These are phyloP conservation scores for Sarcophaga carnaria DNA, from an alignment of 2,888 invertebrate genomes.

Conservation along the genomic window DNA sequence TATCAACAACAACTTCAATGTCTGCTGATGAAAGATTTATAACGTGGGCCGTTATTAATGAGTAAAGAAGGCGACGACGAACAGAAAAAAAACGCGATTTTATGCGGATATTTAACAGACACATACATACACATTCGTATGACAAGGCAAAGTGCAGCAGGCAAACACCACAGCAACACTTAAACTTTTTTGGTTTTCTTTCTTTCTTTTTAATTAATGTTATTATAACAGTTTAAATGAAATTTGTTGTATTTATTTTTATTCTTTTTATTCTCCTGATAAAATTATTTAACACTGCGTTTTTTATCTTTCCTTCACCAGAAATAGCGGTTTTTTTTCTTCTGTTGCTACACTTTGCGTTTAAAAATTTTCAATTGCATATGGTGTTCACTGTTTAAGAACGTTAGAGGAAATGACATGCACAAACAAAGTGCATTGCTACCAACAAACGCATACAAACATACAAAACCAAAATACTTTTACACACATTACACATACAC, in stretches of 20 bases:
- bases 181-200: constrained; percentile 26
- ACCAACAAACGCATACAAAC: constrained; percentile 53
- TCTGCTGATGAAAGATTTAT: constrained; percentile 67
- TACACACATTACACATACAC: neutral
- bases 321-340: constrained; percentile 7
- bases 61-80: constrained; percentile 48
- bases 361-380: constrained; percentile 17
- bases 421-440: constrained; percentile 65
- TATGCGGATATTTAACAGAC: constrained; percentile 65
- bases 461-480: neutral
- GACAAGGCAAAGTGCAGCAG: constrained; percentile 33
- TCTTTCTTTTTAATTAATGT: too few relatives aligned
- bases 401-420: constrained; percentile 68
- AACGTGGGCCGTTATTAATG: constrained; percentile 64
- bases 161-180: constrained; percentile 16
- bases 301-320: neutral
- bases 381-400: constrained; percentile 67
- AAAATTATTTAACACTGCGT: neutral
- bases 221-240: too few relatives aligned
- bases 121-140: constrained; percentile 39
- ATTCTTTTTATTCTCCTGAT: constrained; percentile 1
- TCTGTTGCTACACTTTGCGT: constrained; percentile 17
- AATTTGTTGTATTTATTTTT: constrained; percentile 12
- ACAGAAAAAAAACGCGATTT: constrained; percentile 40
- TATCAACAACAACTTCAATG: constrained; percentile 52